Percentiles rank a stretch among this genome's conserved stretches.
phyloP scores from a whole-genome alignment of 2,113 vertebrate species.

The Marmota flaviventris region DNA sequence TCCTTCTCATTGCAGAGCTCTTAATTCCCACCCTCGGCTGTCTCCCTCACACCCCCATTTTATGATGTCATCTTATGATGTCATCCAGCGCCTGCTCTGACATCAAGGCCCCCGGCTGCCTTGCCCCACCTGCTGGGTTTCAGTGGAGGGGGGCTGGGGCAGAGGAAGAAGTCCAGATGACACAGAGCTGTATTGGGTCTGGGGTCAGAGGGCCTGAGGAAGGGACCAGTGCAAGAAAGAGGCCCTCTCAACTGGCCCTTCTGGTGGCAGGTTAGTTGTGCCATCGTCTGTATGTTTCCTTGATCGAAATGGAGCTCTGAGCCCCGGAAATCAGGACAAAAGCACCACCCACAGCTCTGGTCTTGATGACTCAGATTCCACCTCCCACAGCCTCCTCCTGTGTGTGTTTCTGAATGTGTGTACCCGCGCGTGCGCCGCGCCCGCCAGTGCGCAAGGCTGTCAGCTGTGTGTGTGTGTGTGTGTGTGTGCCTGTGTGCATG shows the following conservation, averaged over 20 bases:
- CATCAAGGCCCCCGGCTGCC: not conserved
- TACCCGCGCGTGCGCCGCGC: conserved; percentile 61
- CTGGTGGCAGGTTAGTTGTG: not conserved
- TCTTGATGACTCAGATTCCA: conserved; percentile 83
- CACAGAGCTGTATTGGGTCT: not conserved
- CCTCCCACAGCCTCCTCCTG: conserved; percentile 83
- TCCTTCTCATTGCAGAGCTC: not conserved
- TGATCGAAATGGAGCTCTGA: conserved; percentile 70
- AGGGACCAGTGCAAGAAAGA: not conserved
- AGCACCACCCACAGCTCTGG: conserved; percentile 84
- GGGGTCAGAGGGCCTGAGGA: not conserved
- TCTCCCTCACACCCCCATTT: not conserved
- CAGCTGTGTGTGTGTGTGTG: conserved; percentile 61
- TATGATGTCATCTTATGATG: conserved; percentile 10
- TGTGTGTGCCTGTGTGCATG: not conserved
- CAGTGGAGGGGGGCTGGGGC: not conserved
- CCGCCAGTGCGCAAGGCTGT: conserved; percentile 52
- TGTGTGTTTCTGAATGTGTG: conserved; percentile 76
- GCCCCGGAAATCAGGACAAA: conserved; percentile 84
- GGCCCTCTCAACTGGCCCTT: conserved; percentile 38
- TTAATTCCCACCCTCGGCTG: not conserved
- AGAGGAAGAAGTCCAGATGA: not conserved
- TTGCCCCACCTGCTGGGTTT: not conserved
- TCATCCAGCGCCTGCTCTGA: conserved; percentile 1
- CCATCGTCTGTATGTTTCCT: conserved; percentile 57